Evolutionary conservation across 2,113 vertebrate genomes (phyloP).

Genomic region (Dryoscopus gambensis): DNA sequence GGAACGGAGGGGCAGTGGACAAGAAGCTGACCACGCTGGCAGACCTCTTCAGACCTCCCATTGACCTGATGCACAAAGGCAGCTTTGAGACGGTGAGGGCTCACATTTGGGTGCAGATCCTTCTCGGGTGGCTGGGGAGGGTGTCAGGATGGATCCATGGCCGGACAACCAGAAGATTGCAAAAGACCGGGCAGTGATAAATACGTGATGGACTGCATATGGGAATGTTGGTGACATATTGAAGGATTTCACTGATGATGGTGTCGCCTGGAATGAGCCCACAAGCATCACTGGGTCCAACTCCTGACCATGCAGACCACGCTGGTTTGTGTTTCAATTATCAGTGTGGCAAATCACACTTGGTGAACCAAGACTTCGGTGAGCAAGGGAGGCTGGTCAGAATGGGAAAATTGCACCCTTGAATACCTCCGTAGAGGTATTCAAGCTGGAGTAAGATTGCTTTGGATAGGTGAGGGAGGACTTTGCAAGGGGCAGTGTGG

Average conservation of each 20-base stretch:
- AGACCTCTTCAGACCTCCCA: slow-evolving; percentile 96
- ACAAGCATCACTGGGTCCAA: fast-evolving
- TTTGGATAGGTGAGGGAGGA: neutral
- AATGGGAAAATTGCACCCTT: neutral
- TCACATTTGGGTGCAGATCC: neutral
- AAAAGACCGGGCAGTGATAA: neutral
- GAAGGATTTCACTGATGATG: neutral
- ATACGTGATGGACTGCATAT: neutral
- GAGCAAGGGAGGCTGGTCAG: neutral
- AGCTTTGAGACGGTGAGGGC: slow-evolving; percentile 96
- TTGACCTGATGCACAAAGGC: slow-evolving; percentile 99
- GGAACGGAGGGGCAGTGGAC: slow-evolving; percentile 94
- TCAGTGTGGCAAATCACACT: neutral
- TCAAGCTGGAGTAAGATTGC: neutral
- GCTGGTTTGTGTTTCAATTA: fast-evolving
- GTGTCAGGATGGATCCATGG: neutral
- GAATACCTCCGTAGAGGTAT: fast-evolving
- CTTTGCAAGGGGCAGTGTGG: neutral
- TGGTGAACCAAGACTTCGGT: neutral
- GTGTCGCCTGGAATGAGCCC: neutral
- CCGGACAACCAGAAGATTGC: neutral
- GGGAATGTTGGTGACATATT: neutral
- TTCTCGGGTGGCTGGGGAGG: neutral
- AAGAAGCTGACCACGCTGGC: slow-evolving; percentile 98
- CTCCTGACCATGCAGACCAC: neutral